phyloP scores from a whole-genome alignment of 2,797 vertebrate species.

The Jordanella pulchra region DNA sequence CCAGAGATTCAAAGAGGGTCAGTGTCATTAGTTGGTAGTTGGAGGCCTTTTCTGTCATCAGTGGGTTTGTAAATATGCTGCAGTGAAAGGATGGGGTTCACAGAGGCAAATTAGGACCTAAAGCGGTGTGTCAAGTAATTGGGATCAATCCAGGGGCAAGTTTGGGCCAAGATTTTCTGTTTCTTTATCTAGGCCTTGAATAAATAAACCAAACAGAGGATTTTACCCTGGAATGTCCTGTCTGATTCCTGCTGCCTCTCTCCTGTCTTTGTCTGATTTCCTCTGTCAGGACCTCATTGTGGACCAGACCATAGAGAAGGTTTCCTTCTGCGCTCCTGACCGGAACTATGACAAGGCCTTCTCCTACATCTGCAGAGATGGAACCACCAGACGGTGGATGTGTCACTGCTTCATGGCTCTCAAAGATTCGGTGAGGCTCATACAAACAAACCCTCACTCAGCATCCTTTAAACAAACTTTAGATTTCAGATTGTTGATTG shows the following conservation, averaged over 20 bases:
- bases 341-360: conserved; percentile 95
- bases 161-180: neutral
- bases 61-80: conserved; percentile 31
- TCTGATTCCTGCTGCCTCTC: neutral
- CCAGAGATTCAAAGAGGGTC: conserved; percentile 40
- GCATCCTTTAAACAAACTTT: neutral
- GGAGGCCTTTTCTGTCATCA: conserved; percentile 27
- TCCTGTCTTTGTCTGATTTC: conserved; percentile 14
- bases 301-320: conserved; percentile 95
- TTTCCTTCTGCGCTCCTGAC: conserved; percentile 93
- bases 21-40: conserved; percentile 46
- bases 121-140: conserved; percentile 33
- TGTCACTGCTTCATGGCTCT: conserved; percentile 95
- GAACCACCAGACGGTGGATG: conserved; percentile 94
- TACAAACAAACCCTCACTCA: neutral
- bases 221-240: neutral
- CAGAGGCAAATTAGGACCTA: conserved; percentile 33
- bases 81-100: conserved; percentile 4
- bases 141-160: neutral
- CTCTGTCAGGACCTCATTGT: conserved; percentile 88
- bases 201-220: neutral
- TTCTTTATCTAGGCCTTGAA: neutral
- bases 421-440: conserved; percentile 88
- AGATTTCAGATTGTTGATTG: neutral
- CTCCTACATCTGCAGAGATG: conserved; percentile 93